Evolutionary conservation across 2,888 invertebrate species (phyloP), one percentile per base, ranked within the genome.

Genomic region (Drosophila monieri): DNA sequence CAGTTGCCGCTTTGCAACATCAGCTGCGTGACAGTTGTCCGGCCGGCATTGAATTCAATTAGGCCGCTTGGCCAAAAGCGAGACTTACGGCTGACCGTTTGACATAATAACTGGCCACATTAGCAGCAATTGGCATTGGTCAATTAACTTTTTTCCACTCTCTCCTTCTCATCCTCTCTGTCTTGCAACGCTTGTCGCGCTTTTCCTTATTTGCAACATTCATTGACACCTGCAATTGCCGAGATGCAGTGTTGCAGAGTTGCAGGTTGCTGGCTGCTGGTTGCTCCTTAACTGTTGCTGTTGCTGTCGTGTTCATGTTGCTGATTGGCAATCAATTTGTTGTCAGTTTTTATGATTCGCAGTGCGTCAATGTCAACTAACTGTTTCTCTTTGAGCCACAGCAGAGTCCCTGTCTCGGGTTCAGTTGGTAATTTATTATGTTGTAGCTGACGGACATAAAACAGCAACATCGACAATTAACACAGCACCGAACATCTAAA

Each of bases 41-140:
- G 66, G 68, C 25, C 48, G 69, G 53, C 62, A 37, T 30, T 60
- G 61, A 54, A 74, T 74, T 74, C 74, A 74, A 74, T 74, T 74
- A 70, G 51, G 47, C 49, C 30, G 37, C 37, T 25, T 25, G 46
- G 44, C 44, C 76, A 73, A 76, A 68, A 70, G 83, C 73, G 10
- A 18, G 18, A 43, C 43, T 43, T 43, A 43, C 18, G 65, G 73
- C 59, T 88, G 79, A 77, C 77, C 84, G 83, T 88, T 88, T 85
- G 84, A 85, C 84, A 85, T 85, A 85, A 88, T 85, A 85, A 85
- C 84, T 88, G 83, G 84, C 83, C 80, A 79, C 84, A 85, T 85
- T 85, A 85, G 84, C 84, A 85, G 86, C 88, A 85, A 88, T 84
- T 84, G 88, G 86, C 86, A 78, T 76, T 72, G 80, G 86, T 76